Evolutionary conservation across 2,888 invertebrate species (phyloP), one percentile per base, ranked within the genome.

Genomic region (Cheilosia soror): DNA sequence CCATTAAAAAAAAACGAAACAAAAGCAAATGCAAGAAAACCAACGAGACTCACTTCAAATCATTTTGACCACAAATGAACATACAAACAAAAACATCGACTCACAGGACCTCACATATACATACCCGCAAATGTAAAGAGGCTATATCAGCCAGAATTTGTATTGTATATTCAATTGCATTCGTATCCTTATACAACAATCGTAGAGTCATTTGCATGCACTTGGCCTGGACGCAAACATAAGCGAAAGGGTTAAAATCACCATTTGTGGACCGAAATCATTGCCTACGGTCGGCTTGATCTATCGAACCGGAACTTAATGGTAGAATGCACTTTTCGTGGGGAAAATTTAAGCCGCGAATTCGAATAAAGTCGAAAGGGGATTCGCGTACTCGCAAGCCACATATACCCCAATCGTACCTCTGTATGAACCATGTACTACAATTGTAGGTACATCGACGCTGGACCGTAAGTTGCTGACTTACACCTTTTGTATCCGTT

Each of bases 291-390:
- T n/a, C 40, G 44, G 44, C 53, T 62, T 69, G 62, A 75, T 57
- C 75, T 75, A 80, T 80, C 80, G 62, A 75, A 80, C 73, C 80
- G 73, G 80, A 80, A 80, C 80, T 75, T 75, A 80, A 80, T 63
- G 68, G 75, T 15, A 75, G 80, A 80, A 55, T 80, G 63, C 63
- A 69, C 80, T 75, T 55, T 58, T 60, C 65, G 58, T 51, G 42
- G 57, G 13, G 5, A 60, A 60, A 60, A 33, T 76, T 60, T 51
- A 77, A 77, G 72, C 66, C 79, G 72, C 79, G 49, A 69, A 63
- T 65, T 78, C 40, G 71, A 58, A 53, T 65, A 55, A 69, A 57
- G 65, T 63, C 27, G 49, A 63, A 66, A 31, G 47, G 42, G 20
- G 20, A 11, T 4, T 31, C 57, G 31, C 15, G 33, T 15, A 27